phyloP scores from a whole-genome alignment of 1,140 invertebrate species.

The Brachionus angularis region DNA sequence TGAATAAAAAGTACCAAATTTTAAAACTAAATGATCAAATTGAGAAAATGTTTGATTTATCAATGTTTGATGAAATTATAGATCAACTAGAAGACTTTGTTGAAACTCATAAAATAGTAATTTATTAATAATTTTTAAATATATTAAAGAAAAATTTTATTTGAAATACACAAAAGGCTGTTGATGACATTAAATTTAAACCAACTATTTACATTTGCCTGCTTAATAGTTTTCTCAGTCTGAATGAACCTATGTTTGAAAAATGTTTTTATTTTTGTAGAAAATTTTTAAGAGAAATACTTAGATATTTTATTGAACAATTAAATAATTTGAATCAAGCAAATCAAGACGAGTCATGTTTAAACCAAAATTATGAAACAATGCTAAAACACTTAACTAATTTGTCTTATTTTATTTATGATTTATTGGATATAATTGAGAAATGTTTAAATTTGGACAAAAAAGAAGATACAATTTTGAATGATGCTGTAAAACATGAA shows the following conservation, averaged over 20 bases:
- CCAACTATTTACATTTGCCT: conserved; percentile 16
- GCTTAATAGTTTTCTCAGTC: background rate
- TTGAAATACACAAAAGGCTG: conserved; percentile 1
- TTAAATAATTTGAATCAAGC: background rate
- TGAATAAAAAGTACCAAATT: conserved; percentile 17
- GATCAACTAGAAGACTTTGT: conserved; percentile 26
- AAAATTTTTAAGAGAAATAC: conserved; percentile 20
- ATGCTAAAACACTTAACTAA: background rate
- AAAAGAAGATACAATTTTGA: background rate
- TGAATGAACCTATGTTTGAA: background rate
- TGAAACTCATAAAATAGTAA: conserved; percentile 32
- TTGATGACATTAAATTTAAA: conserved; percentile 27
- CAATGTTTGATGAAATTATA: background rate
- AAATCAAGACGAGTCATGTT: background rate
- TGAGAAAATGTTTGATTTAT: conserved; percentile 1
- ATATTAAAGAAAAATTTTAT: too few species aligned
- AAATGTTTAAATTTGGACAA: background rate
- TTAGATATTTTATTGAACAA: conserved; percentile 10
- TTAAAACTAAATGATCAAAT: conserved; percentile 8
- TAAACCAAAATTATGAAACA: background rate
- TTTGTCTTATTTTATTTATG: background rate
- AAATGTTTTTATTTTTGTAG: conserved; percentile 41
- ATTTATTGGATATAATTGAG: conserved; percentile 10
- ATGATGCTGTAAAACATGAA: background rate
- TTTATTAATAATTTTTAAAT: too few species aligned